Conservation (phyloP, 2,113 vertebrate species). For the Struthidea cinerea region DNA sequence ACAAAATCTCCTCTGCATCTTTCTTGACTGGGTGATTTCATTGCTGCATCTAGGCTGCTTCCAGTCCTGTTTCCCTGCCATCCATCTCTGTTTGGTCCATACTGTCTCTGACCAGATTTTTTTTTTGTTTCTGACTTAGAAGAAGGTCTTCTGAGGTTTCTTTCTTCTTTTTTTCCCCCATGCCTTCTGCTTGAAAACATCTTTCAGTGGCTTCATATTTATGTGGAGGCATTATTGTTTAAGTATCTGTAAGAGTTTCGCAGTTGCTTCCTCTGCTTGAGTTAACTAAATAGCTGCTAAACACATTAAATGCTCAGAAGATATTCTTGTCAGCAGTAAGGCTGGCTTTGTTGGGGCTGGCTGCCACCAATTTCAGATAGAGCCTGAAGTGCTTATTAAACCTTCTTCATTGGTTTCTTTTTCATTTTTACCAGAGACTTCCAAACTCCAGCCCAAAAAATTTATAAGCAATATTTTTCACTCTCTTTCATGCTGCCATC, state of each 20-base stretch:
- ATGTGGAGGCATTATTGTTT: neutral
- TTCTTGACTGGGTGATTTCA: neutral
- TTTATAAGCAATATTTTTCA: neutral
- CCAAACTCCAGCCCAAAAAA: neutral
- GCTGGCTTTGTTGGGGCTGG: neutral
- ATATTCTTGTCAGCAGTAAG: neutral
- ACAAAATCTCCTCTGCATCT: neutral
- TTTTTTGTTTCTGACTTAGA: neutral
- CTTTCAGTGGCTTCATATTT: neutral
- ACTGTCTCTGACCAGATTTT: neutral
- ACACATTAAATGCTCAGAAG: neutral
- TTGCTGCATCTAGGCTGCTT: neutral
- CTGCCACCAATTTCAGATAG: neutral
- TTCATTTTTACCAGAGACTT: neutral
- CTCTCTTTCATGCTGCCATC: neutral
- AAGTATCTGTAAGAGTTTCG: neutral
- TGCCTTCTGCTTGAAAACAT: neutral
- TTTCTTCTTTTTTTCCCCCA: rapidly evolving
- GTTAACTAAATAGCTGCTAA: neutral
- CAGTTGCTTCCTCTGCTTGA: neutral
- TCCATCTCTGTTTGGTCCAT: neutral
- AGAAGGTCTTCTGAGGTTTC: neutral
- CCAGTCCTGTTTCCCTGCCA: neutral
- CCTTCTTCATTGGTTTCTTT: neutral
- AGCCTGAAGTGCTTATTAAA: neutral